Evolutionary conservation across 2,888 invertebrate species (phyloP).

Genomic region (Leptopterna dolabrata): DNA sequence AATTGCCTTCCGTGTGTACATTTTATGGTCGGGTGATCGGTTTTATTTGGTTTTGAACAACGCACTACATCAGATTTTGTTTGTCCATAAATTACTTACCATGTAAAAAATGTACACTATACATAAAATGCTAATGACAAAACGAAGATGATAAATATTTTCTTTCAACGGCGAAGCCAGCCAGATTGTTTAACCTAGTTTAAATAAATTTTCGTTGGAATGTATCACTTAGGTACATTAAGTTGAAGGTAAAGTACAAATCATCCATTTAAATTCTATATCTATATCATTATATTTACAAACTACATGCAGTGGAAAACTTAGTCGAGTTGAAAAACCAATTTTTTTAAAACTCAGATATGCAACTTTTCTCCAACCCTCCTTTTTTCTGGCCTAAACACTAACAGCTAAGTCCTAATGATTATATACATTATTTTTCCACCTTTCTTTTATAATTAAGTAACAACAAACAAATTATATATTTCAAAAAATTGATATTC

Average conservation of each 20-base stretch:
- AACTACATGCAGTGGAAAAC: slow-evolving; percentile 62
- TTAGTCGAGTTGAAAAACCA: slow-evolving; percentile 51
- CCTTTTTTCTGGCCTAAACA: slow-evolving; percentile 46
- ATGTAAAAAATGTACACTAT: slow-evolving; percentile 40
- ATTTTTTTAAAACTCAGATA: slow-evolving; percentile 56
- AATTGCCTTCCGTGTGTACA: neutral
- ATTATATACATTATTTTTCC: slow-evolving; percentile 59
- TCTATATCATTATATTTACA: slow-evolving; percentile 55
- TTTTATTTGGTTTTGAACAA: neutral
- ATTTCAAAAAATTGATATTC: slow-evolving; percentile 51
- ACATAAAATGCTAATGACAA: slow-evolving; percentile 41
- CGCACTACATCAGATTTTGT: slow-evolving; percentile 13
- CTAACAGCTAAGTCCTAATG: slow-evolving; percentile 56
- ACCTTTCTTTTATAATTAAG: slow-evolving; percentile 46
- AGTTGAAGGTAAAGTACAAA: slow-evolving; percentile 53
- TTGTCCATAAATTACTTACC: slow-evolving; percentile 34
- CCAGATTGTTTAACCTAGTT: slow-evolving; percentile 54
- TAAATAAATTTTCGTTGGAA: slow-evolving; percentile 61
- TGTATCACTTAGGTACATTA: slow-evolving; percentile 61
- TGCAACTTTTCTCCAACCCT: slow-evolving; percentile 54
- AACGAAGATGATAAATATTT: slow-evolving; percentile 9
- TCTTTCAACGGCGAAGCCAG: slow-evolving; percentile 60
- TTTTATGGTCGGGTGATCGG: neutral
- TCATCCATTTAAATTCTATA: slow-evolving; percentile 36
- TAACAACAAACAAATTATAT: slow-evolving; percentile 57